Base-by-base conservation (phyloP, 2,113 vertebrate species). In the Bombycilla garrulus region DNA sequence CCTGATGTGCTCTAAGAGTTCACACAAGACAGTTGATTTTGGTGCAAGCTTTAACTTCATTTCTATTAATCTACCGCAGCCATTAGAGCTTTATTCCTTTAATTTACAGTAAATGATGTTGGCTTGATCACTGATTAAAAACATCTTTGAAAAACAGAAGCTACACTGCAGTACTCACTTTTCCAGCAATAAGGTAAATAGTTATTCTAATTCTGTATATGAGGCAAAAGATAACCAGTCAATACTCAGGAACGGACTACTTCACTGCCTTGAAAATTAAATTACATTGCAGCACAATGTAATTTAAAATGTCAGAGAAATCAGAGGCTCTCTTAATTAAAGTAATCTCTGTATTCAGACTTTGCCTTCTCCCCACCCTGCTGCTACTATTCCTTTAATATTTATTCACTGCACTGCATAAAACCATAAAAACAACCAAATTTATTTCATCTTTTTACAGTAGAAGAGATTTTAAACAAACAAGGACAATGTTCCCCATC, bases 241-340 rank as follows among this genome's bases (percentile, higher is more conserved):
- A 94, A 86, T 90, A 93, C 67, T 90, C 77, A 78, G 64, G 40
- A 90, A 88, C 1, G 0, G 36, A 78, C 87, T 88, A 66, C 50
- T 95, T 74, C 78, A 96, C 74, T 33, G 38, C 77, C 72, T 92
- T 78, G 64, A 71, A 88, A 96, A 95, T 90, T 93, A 92, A 94
- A 95, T 95, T 93, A 94, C 60, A 81, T 29, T 81, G 64, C 64
- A 86, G 54, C 36, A 88, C 79, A 79, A 74, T 51, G 51, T 35
- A 93, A 88, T 96, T 90, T 86, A 51, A 96, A 88, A 78, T 10
- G 25, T 78, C 92, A 92, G 54, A 81, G 64, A 93, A 94, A 94
- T 86, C 78, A 93, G 81, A 84, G 36, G 31, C 64, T 69, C 74
- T 83, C 54, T 95, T 93, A 96, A 95, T 96, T 97, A 94, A 92